Evolutionary conservation across 2,888 invertebrate genomes (phyloP).

Genomic region (Eristalis intricaria): DNA sequence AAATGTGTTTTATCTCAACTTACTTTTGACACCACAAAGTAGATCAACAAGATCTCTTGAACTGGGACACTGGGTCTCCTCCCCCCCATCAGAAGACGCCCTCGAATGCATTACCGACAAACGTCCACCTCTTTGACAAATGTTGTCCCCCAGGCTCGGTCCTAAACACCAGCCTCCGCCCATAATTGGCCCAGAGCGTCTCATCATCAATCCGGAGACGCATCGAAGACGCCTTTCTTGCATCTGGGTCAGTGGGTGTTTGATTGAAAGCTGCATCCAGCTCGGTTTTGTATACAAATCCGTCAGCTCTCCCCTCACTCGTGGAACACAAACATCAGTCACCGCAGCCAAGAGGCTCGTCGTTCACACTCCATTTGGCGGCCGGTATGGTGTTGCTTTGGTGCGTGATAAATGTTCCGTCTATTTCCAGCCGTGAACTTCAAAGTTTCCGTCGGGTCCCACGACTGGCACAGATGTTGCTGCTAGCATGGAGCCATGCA

Average conservation of each 20-base stretch:
- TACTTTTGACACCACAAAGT: no score
- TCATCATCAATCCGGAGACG: neutral
- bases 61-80: neutral
- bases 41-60: no score
- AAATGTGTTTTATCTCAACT: no score
- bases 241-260: slow-evolving; percentile 42
- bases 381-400: neutral
- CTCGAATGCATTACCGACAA: neutral
- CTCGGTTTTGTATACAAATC: neutral
- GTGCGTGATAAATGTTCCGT: slow-evolving; percentile 30
- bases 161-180: neutral
- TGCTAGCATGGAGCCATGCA: neutral
- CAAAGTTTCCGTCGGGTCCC: slow-evolving; percentile 24
- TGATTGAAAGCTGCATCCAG: neutral
- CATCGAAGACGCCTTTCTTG: neutral
- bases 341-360: neutral
- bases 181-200: neutral
- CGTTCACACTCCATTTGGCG: slow-evolving; percentile 22
- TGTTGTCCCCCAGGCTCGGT: neutral
- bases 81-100: neutral
- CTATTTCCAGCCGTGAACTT: slow-evolving; percentile 60
- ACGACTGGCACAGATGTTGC: neutral
- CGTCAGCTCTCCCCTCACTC: neutral
- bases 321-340: slow-evolving; percentile 34
- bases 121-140: neutral